phyloP scores from a whole-genome alignment of 2,113 vertebrate species.

The Rhadina sibilatrix region DNA sequence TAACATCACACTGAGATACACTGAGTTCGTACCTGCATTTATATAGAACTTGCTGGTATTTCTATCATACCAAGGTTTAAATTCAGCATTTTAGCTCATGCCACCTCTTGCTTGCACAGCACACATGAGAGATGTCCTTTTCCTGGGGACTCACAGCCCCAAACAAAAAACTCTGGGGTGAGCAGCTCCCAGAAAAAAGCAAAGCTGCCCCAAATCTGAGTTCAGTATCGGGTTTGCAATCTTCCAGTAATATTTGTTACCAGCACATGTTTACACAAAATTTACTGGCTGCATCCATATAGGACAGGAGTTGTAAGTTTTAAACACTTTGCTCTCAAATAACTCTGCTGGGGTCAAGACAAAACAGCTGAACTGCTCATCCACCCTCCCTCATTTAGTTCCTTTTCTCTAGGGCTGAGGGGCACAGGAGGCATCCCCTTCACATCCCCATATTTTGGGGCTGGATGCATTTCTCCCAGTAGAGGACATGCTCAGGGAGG shows the following conservation, averaged over 20 bases:
- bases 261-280: neutral
- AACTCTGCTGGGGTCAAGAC: neutral
- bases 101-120: neutral
- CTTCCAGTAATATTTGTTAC: neutral
- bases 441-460: rapidly evolving
- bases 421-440: neutral
- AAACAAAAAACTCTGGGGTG: rapidly evolving
- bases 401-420: neutral
- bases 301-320: neutral
- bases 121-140: rapidly evolving
- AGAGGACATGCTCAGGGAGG: rapidly evolving
- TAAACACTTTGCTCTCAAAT: neutral
- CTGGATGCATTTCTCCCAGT: neutral
- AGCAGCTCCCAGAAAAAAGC: neutral
- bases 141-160: neutral
- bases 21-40: neutral
- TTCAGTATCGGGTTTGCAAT: neutral
- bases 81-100: neutral
- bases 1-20: neutral
- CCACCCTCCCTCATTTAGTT: neutral
- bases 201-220: neutral
- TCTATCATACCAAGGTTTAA: neutral
- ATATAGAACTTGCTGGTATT: neutral
- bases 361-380: neutral
- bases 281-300: neutral